phyloP scores from a whole-genome alignment of 1,140 invertebrate species.

The Sweltsa coloradensis region DNA sequence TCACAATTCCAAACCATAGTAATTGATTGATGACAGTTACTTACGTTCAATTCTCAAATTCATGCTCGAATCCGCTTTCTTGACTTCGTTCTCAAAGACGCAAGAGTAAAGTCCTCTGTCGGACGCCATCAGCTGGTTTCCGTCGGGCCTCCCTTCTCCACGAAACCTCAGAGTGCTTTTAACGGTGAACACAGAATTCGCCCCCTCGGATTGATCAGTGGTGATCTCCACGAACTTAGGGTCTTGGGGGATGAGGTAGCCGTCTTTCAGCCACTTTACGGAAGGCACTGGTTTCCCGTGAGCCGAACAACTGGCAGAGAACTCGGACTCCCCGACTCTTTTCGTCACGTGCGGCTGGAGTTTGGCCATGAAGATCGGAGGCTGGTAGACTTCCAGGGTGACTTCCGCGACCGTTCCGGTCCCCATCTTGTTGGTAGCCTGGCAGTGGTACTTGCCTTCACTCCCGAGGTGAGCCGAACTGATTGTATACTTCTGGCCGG shows the following conservation, averaged over 20 bases:
- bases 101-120: constrained; percentile 82
- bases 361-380: constrained; percentile 68
- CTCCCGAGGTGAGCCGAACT: constrained; percentile 65
- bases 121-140: constrained; percentile 62
- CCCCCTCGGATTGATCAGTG: constrained; percentile 58
- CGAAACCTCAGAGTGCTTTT: constrained; percentile 70
- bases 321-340: constrained; percentile 66
- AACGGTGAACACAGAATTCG: constrained; percentile 65
- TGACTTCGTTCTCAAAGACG: constrained; percentile 80
- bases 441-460: constrained; percentile 81
- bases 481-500: constrained; percentile 75
- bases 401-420: constrained; percentile 70
- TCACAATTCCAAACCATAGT: neutral
- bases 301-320: constrained; percentile 68
- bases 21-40: constrained; percentile 24
- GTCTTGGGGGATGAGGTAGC: constrained; percentile 57
- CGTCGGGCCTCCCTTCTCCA: constrained; percentile 57
- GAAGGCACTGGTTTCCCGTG: constrained; percentile 75
- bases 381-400: constrained; percentile 72
- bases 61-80: constrained; percentile 73
- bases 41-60: constrained; percentile 80
- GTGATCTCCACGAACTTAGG: constrained; percentile 65
- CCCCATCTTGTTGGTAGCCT: constrained; percentile 79
- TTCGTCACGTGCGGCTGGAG: constrained; percentile 70
- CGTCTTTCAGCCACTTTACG: constrained; percentile 79